Base-by-base conservation (phyloP, 2,888 invertebrate genomes). In the Acleris literana region DNA sequence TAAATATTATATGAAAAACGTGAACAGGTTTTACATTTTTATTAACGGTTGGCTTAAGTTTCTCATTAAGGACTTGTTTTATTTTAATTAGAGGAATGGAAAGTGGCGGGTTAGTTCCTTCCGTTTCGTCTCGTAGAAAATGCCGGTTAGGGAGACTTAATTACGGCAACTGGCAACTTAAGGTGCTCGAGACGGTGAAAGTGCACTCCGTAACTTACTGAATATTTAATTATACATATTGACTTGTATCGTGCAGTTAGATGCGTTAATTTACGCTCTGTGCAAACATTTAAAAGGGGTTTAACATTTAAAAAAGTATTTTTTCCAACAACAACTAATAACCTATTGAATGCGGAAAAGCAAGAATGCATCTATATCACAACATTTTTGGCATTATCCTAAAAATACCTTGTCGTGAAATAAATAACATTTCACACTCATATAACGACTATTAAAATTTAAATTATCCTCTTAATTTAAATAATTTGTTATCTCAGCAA, bases 171-270 rank as follows among this genome's bases (percentile, higher is more conserved):
- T 25, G 49, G 54, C 29, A 54, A 64, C 51, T 49, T 67, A 75
- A 77, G 74, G 74, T 78, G 69, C 74, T 56, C 13, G 76, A 76
- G 79, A 81, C 83, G 82, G 86, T 81, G 87, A 87, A 87, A 87
- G 87, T 79, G 71, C 77, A 74, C 73, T 79, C 74, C 71, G 80
- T 81, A 78, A 81, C 81, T 39, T 39, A 39, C 39, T 77, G 73
- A 74, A 75, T 69, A 78, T 74, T 76, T 68, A 73, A 72, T 72
- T 76, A 74, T 68, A 66, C 70, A 65, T 73, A 71, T 75, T 73
- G 13, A 76, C 46, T 76, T 75, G 76, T 71, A 77, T 72, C 71
- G 39, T 39, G 33, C 76, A 74, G 70, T 75, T 77, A 60, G 54
- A 43, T 25, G 17, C 49, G 13, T 33, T 25, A 46, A 43, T 18